Percentiles rank a stretch among this genome's conserved stretches.
Evolutionary conservation across 2,113 vertebrate genomes (phyloP).

Genomic region (Arvicanthis niloticus): DNA sequence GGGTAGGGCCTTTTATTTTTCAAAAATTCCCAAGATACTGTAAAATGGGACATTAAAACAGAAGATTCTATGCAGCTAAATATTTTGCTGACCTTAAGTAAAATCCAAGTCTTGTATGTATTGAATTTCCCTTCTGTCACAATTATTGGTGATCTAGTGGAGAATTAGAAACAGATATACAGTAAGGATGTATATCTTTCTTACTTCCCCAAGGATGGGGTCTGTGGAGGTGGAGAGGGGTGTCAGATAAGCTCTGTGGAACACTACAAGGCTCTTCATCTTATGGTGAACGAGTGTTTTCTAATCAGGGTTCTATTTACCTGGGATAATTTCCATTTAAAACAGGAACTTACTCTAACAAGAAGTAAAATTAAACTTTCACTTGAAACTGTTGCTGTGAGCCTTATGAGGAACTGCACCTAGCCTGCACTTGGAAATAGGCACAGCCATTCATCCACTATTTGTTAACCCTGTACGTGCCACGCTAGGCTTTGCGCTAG

Average conservation of each 20-base stretch:
- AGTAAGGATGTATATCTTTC: too few relatives aligned
- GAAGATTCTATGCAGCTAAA: constrained; percentile 5
- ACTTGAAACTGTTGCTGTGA: background rate
- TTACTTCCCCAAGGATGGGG: constrained; percentile 22
- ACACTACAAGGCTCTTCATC: constrained; percentile 24
- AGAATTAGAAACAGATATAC: constrained; percentile 55
- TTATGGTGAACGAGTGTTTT: background rate
- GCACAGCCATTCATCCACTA: constrained; percentile 6
- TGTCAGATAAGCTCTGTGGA: background rate
- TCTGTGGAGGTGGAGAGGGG: background rate
- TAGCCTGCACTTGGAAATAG: background rate
- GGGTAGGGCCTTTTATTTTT: background rate
- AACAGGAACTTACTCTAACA: background rate
- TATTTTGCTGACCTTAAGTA: constrained; percentile 25
- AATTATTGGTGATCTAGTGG: constrained; percentile 55
- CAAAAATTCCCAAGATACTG: constrained; percentile 9
- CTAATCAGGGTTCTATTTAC: constrained; percentile 16
- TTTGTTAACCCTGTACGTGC: background rate
- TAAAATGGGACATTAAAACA: constrained; percentile 31
- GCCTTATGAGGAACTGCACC: background rate
- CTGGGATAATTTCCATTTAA: constrained; percentile 50
- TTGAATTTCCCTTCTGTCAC: constrained; percentile 47
- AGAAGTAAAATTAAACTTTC: constrained; percentile 49
- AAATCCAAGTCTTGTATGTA: constrained; percentile 43
- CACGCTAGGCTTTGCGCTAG: background rate